A percentile compares a stretch with the other conserved stretches of the same genome.
Conservation (phyloP, 2,888 invertebrate genomes). For the Ichneumoninae sp. region DNA sequence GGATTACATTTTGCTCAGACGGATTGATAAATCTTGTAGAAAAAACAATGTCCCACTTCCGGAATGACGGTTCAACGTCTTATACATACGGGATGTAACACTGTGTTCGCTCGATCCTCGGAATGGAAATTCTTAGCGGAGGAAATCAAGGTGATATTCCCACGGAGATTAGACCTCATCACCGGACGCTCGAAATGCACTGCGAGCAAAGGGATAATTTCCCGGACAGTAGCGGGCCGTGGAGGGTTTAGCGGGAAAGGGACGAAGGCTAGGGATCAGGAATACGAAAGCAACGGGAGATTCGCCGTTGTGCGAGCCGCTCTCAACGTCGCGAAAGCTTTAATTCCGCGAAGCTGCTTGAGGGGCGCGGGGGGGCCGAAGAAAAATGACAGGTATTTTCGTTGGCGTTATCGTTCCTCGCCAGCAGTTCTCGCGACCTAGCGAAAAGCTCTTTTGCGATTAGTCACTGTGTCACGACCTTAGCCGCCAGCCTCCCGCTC, state of each 20-base stretch:
- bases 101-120: neutral
- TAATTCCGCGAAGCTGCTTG: conserved; percentile 59
- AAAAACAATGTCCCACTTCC: too few species aligned
- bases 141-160: conserved; percentile 38
- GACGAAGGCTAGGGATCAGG: conserved; percentile 43
- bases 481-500: conserved; percentile 10
- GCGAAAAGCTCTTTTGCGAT: conserved; percentile 52
- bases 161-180: conserved; percentile 41
- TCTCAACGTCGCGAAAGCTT: conserved; percentile 51
- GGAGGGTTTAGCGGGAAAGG: conserved; percentile 14
- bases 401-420: conserved; percentile 62
- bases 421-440: conserved; percentile 54
- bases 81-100: too few species aligned
- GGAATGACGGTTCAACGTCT: too few species aligned
- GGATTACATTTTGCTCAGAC: too few species aligned
- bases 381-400: conserved; percentile 64
- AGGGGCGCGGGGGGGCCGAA: conserved; percentile 12
- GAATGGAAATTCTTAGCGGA: conserved; percentile 14
- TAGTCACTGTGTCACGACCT: conserved; percentile 40
- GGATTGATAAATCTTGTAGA: neutral
- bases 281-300: conserved; percentile 40
- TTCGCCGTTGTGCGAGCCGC: neutral
- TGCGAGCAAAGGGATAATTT: conserved; percentile 51
- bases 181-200: conserved; percentile 36
- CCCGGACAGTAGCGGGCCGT: conserved; percentile 45